A percentile compares a stretch with the other conserved stretches of the same genome.
Evolutionary conservation across 2,797 vertebrate genomes (phyloP).

Genomic region (Eospalax fontanierii): DNA sequence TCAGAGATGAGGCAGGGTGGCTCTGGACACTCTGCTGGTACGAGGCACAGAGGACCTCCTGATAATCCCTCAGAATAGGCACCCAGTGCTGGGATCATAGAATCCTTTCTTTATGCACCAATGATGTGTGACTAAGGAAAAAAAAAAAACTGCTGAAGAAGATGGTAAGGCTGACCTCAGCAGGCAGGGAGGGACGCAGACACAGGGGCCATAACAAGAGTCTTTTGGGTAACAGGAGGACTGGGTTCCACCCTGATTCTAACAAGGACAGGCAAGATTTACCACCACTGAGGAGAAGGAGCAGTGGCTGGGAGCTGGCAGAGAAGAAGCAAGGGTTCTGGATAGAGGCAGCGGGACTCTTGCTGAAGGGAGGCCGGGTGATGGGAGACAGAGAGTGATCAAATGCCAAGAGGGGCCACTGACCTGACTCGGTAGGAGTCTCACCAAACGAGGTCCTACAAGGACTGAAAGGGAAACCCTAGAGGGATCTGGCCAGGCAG

Average conservation of each 20-base stretch:
- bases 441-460: too few relatives aligned
- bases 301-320: not conserved
- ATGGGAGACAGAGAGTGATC: not conserved
- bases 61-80: not conserved
- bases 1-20: not conserved
- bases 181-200: not conserved
- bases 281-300: not conserved
- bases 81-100: not conserved
- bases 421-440: not conserved
- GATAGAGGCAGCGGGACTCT: not conserved
- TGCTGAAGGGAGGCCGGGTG: too few relatives aligned
- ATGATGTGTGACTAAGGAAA: not conserved
- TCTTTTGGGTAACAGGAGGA: not conserved
- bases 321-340: not conserved
- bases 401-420: accelerated
- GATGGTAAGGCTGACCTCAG: not conserved
- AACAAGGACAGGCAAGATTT: not conserved
- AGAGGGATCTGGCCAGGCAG: not conserved
- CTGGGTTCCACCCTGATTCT: not conserved
- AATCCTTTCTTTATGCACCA: not conserved
- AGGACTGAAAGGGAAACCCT: too few relatives aligned
- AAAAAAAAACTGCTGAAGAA: not conserved
- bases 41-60: not conserved
- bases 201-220: too few relatives aligned
- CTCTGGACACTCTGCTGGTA: not conserved